These are phyloP conservation scores for Tetranychus truncatus DNA, from an alignment of 2,888 invertebrate species.

Conservation along the genomic window DNA sequence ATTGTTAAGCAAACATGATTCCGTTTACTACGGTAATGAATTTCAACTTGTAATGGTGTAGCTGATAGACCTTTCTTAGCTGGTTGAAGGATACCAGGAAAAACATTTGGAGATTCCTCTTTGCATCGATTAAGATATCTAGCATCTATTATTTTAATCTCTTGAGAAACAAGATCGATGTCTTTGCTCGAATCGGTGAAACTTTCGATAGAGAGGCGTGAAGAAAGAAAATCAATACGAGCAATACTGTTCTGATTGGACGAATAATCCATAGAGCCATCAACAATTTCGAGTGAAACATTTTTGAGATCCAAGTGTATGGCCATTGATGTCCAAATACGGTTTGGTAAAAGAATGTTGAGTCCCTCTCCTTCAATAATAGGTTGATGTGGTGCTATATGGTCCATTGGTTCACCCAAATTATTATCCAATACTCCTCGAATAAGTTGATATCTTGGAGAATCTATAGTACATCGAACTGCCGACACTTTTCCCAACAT, in stretches of 20 bases:
- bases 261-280: constrained; percentile 31
- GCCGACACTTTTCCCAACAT: constrained; percentile 32
- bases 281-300: constrained; percentile 48
- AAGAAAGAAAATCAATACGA: constrained; percentile 76
- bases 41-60: constrained; percentile 35
- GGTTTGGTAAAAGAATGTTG: constrained; percentile 20
- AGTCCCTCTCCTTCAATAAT: constrained; percentile 5
- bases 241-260: constrained; percentile 41
- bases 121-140: constrained; percentile 40
- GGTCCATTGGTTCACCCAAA: constrained; percentile 60
- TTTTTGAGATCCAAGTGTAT: constrained; percentile 64
- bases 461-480: constrained; percentile 59
- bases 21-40: constrained; percentile 42
- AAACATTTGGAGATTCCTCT: constrained; percentile 48
- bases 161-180: constrained; percentile 76
- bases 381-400: not conserved
- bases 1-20: constrained; percentile 58
- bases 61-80: constrained; percentile 31
- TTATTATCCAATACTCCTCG: constrained; percentile 71
- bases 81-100: constrained; percentile 71
- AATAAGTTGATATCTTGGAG: constrained; percentile 66
- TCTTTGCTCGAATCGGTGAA: constrained; percentile 75
- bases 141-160: constrained; percentile 61
- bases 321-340: constrained; percentile 56
- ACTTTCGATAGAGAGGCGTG: constrained; percentile 62